Evolutionary conservation across 2,113 vertebrate species (phyloP), one percentile per base, ranked within the genome.

Genomic region (Nibea albiflora): DNA sequence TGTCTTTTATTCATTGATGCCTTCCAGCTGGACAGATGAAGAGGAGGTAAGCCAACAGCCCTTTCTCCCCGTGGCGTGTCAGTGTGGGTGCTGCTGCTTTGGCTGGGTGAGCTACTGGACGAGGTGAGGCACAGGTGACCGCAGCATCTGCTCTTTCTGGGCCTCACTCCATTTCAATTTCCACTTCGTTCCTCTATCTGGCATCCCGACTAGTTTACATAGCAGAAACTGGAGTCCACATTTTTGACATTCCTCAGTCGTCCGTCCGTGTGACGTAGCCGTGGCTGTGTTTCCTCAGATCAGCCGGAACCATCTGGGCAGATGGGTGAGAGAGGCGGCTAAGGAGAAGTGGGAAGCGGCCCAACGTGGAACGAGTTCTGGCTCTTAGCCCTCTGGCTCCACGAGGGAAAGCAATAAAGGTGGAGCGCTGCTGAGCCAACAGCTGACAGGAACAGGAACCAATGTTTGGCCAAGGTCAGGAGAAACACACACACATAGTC

Each of bases 391-490:
- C 63, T 84, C 57, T 80, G 76, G 85, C 80, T 83, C 76, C 2
- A 22, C 1, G 3, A 74, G 82, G 53, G 83, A 78, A 75, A 82
- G 85, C 85, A 80, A 88, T 91, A 87, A 91, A 90, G 84, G 82
- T 83, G 88, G 88, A 58, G 46, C 16, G 63, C 80, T 86, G 79
- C 92, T 79, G 91, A 88, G 90, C 88, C 83, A 86, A 85, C 88
- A 93, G 85, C 90, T 90, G 92, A 92, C 89, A 88, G 87, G 89
- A 85, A 92, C 80, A 86, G 86, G 90, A 93, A 91, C 82, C 73
- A 78, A 81, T 75, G 80, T 63, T 86, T 83, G 77, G 78, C 88
- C 91, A 93, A 93, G 91, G 89, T 92, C 92, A 91, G 83, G 78
- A 77, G 80, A 68, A 76, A 72, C 46, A 63, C 28, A 61, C 17